Base-by-base conservation (phyloP, 2,888 invertebrate genomes). In the Glaucopsyche alexis region DNA sequence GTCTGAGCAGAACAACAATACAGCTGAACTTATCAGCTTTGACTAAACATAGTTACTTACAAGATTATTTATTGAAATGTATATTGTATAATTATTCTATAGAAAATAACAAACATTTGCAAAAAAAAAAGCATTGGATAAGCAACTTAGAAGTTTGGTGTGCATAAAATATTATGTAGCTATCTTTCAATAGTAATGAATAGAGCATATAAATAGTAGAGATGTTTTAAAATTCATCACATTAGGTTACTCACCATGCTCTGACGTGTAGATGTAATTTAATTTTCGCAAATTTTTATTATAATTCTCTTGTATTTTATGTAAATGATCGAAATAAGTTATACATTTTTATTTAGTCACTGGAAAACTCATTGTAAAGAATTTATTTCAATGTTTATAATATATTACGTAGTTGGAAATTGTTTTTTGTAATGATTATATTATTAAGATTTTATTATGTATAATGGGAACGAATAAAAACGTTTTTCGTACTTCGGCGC, bases 21-120 rank as follows among this genome's bases (percentile, higher is more conserved):
- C 96, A 3, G 97, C 96, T 16, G 97, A 97, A 87, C 92, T 97
- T 52, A 97, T 97, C 78, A 96, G 95, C 83, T 97, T 97, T 80
- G 97, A 97, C 92, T 97, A 93, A 94, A 83, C 78, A 50, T 71
- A 72, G 73, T 75, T 75, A 74, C 75, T 74, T 79, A 77, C 74
- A 77, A 81, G 76, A 79, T 79, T 84, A 82, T 84, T 84, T 83
- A 80, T 82, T 82, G 79, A 81, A 84, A 85, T 86, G 84, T 85
- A 81, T 81, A 78, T 79, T 75, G 74, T 76, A 76, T 75, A 7
- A 74, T 74, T 74, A 70, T 74, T 74, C 52, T 52, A 74, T 73
- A 75, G 55, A 66, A 71, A 40, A 40, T 66, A 72, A 66, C 45
- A 71, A 71, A 72, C 38, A 42, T 42, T 42, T 72, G 42, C 42